These are phyloP conservation scores for Anastrepha obliqua DNA, from an alignment of 1,140 invertebrate species.

Conservation along the genomic window DNA sequence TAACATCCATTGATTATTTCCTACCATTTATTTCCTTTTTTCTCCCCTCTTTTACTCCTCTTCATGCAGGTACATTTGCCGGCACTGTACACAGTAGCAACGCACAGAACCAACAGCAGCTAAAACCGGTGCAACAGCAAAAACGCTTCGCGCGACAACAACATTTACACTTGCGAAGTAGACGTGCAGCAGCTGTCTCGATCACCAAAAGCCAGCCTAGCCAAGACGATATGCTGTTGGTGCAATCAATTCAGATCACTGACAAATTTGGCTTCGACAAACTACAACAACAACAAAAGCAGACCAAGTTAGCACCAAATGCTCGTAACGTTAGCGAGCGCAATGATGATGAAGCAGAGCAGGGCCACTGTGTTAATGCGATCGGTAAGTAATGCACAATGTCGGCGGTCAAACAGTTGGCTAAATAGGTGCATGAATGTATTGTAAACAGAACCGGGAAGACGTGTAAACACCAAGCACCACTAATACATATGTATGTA, in stretches of 20 bases:
- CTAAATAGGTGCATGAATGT: too few relatives aligned
- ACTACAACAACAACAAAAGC: constrained; percentile 71
- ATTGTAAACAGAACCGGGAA: too few relatives aligned
- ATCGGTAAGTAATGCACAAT: neutral
- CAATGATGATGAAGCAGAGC: neutral
- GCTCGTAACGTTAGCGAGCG: neutral
- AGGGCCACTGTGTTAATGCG: constrained; percentile 26
- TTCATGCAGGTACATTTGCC: neutral
- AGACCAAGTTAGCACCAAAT: constrained; percentile 55
- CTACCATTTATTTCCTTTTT: neutral
- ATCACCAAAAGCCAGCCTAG: constrained; percentile 8
- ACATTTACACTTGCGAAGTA: constrained; percentile 45
- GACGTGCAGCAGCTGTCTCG: neutral
- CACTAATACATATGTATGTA: too few relatives aligned
- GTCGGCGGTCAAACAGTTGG: too few relatives aligned
- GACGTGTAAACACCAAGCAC: too few relatives aligned
- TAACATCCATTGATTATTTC: too few relatives aligned
- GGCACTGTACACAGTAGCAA: neutral
- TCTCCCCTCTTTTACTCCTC: neutral
- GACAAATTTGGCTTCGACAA: constrained; percentile 91
- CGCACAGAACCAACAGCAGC: neutral
- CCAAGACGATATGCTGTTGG: constrained; percentile 86
- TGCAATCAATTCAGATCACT: constrained; percentile 92
- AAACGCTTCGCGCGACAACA: constrained; percentile 3
- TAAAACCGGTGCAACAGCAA: neutral